A percentile compares a stretch with the other conserved stretches of the same genome.
These are phyloP conservation scores for Thereuonema tuberculata DNA, from an alignment of 1,140 invertebrate genomes.

Conservation along the genomic window DNA sequence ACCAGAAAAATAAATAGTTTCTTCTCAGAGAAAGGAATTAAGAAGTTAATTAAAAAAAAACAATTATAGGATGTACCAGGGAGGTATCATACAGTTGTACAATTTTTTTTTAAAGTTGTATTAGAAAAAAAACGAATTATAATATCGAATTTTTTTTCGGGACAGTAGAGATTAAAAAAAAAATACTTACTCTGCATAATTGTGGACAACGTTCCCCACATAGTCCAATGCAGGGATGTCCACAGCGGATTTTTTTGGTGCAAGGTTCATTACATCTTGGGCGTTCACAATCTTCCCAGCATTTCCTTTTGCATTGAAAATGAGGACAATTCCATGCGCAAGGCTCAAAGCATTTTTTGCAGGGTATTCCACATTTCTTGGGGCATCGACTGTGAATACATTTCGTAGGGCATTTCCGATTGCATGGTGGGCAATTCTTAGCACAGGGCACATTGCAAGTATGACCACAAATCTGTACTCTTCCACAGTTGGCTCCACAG, in stretches of 20 bases:
- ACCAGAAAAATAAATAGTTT: no score
- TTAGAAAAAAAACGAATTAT: no score
- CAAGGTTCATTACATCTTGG: conserved; percentile 41
- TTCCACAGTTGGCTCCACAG: conserved; percentile 44
- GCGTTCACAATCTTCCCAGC: conserved; percentile 38
- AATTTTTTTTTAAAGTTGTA: no score
- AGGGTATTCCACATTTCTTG: conserved; percentile 43
- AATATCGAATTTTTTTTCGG: no score
- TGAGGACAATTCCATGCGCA: conserved; percentile 38
- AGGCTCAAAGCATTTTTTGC: conserved; percentile 37
- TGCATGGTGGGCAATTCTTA: conserved; percentile 47
- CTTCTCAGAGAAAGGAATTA: no score
- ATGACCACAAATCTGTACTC: conserved; percentile 47
- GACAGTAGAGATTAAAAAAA: no score
- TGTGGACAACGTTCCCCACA: conserved; percentile 48
- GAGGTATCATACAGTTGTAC: no score
- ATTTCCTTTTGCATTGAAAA: conserved; percentile 39
- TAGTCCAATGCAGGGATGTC: conserved; percentile 45
- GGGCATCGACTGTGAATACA: conserved; percentile 41
- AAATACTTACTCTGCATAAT: no score
- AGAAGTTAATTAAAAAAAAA: no score
- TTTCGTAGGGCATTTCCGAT: conserved; percentile 37
- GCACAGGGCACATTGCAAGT: conserved; percentile 44
- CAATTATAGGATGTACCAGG: no score
- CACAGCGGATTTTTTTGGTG: conserved; percentile 34